Base-by-base conservation (phyloP, 2,797 vertebrate species). In the Bufotes viridis region DNA sequence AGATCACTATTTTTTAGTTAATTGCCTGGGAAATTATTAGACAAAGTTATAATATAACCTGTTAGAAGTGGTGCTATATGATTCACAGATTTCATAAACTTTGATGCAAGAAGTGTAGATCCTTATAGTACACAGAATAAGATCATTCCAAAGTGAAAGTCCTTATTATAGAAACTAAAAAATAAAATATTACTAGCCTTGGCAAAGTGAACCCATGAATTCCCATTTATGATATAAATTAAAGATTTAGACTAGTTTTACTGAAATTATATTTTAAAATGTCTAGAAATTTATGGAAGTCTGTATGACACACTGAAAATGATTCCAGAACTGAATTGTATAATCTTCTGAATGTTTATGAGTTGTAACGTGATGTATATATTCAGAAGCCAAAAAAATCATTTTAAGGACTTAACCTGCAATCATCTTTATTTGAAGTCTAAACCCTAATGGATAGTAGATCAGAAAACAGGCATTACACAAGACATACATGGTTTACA, bases 331-430 rank as follows among this genome's bases (percentile, higher is more conserved):
- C 55, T 34, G 9, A 29, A 34, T 57, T 55, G 3, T 24, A 24
- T 57, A 78, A 78, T 78, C 22, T 57, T 26, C 12, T 26, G 18
- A 51, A 55, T 79, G 24, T 79, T 79, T 79, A 7, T 15, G n/a
- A 78, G 57, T 15, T 53, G 20, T 14, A 78, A 57, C 26, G 7
- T 3, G 1, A 22, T 26, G 26, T 18, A 58, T 14, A 58, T 29
- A 17, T 26, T 26, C 1, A 18, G 14, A 79, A 11, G 13, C 7
- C 53, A 79, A 51, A 58, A 49, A 58, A 78, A 78, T 34, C 10
- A 78, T 78, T 78, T 78, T 75, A 75, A 75, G n/a, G 34, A 20
- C 65, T 49, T 74, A 74, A 26, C 53, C 20, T 58, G n/a, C 61
- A 22, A 22, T 9, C 12, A 63, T 26, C 24, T 26, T 69, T 69